Evolutionary conservation across 1,140 invertebrate species (phyloP).

Genomic region (Cephus cinctus): DNA sequence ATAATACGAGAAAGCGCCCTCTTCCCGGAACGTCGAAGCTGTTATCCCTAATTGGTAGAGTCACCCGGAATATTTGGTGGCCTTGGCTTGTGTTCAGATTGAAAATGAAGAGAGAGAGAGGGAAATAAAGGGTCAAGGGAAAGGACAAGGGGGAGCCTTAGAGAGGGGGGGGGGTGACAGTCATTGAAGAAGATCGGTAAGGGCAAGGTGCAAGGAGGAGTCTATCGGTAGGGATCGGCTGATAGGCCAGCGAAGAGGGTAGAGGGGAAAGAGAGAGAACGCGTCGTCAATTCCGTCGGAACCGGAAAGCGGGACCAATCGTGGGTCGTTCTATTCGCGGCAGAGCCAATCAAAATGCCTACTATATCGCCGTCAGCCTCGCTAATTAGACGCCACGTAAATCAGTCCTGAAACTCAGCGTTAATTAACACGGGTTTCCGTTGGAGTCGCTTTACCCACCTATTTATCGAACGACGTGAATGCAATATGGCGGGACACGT

Average conservation of each 20-base stretch:
- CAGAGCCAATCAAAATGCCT: conserved; percentile 54
- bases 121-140: too few relatives aligned
- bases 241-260: background rate
- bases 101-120: too few relatives aligned
- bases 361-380: conserved; percentile 52
- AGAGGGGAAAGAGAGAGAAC: conserved; percentile 18
- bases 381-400: conserved; percentile 58
- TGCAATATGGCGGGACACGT: conserved; percentile 40
- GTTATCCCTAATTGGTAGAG: too few relatives aligned
- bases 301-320: conserved; percentile 44
- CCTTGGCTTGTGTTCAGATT: too few relatives aligned
- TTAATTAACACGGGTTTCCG: conserved; percentile 55
- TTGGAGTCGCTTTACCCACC: conserved; percentile 50
- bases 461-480: conserved; percentile 51
- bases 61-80: too few relatives aligned
- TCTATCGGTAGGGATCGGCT: too few relatives aligned
- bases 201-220: too few relatives aligned
- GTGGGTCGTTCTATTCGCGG: conserved; percentile 40
- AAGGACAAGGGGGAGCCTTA: too few relatives aligned
- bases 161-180: background rate
- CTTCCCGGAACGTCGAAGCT: too few relatives aligned
- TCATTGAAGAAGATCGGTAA: conserved; percentile 4
- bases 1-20: too few relatives aligned
- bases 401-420: conserved; percentile 56
- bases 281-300: conserved; percentile 38